These are phyloP conservation scores for Incurvaria masculella DNA, from an alignment of 2,888 invertebrate genomes.

Conservation along the genomic window DNA sequence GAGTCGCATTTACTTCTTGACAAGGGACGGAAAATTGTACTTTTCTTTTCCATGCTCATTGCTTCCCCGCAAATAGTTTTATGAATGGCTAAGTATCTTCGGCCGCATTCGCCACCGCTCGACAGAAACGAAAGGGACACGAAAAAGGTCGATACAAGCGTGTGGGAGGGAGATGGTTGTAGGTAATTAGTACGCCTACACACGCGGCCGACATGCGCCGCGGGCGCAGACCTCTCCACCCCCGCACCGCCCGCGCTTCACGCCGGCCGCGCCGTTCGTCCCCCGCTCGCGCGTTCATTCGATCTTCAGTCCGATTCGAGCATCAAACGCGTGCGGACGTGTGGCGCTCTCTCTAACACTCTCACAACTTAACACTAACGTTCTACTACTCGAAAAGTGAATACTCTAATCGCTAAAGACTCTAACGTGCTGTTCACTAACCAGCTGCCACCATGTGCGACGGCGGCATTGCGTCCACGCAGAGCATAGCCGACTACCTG, in stretches of 20 bases:
- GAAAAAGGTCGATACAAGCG: constrained; percentile 7
- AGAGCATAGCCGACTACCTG: constrained; percentile 99
- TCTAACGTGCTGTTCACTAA: constrained; percentile 45
- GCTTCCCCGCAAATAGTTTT: no score
- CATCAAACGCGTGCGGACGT: constrained; percentile 55
- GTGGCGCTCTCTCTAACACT: constrained; percentile 55
- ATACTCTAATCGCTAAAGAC: constrained; percentile 40
- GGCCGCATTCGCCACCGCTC: constrained; percentile 20
- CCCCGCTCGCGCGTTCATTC: background rate
- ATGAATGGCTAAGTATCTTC: no score
- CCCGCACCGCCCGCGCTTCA: constrained; percentile 14
- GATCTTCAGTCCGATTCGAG: constrained; percentile 23
- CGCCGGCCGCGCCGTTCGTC: constrained; percentile 1
- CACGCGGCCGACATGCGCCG: constrained; percentile 38
- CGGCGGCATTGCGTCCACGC: constrained; percentile 71
- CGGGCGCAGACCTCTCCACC: constrained; percentile 50
- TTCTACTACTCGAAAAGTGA: constrained; percentile 45
- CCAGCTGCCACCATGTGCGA: constrained; percentile 53
- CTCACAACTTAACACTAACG: constrained; percentile 52
- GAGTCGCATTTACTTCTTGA: no score
- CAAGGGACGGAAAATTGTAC: no score
- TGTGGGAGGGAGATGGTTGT: constrained; percentile 34
- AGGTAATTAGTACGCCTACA: constrained; percentile 50
- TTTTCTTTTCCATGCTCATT: no score
- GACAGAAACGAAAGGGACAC: constrained; percentile 24